Evolutionary conservation across 2,888 invertebrate species (phyloP), one percentile per base, ranked within the genome.

Genomic region (Dione juno): DNA sequence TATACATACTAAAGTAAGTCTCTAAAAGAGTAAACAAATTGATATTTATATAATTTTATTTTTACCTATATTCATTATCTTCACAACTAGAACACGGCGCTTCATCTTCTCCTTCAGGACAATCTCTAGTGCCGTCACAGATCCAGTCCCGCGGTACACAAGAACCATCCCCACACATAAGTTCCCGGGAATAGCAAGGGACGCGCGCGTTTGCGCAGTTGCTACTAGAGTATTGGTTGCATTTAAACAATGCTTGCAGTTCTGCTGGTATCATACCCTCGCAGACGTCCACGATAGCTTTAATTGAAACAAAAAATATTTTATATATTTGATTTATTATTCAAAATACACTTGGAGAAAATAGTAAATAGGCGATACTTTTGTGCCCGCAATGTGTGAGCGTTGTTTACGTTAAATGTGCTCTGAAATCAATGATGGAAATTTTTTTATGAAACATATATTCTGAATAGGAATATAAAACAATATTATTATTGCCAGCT

Each of bases 101-200:
- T 79, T 96, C 96, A 76, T 96, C 96, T 40, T 95, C 95, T 0
- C 94, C 95, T 72, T 91, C 93, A 6, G 92, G 85, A 74, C 96
- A 96, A 80, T 96, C 96, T 0, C 85, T 84, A 14, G 93, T 93
- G 2, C 94, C 94, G 76, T 96, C 95, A 79, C 96, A 96, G 59
- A 94, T 86, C 95, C 95, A 95, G 72, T 94, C 94, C 11, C 91
- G 81, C 0, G 95, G 95, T 58, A 95, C 92, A 79, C 95, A 95
- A 9, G 94, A 89, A 0, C 94, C 94, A 76, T 95, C 95, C 0
- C 83, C 80, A 75, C 95, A 95, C 35, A 90, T 84, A 75, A 94
- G 87, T 85, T 95, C 95, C 53, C 93, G 92, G 1, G 82, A 80
- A 69, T 88, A 88, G 79, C 95, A 95, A 6, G 92, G 93, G 0